Evolutionary conservation across 2,888 invertebrate genomes (phyloP).

Genomic region (Drosophila nigricruria): DNA sequence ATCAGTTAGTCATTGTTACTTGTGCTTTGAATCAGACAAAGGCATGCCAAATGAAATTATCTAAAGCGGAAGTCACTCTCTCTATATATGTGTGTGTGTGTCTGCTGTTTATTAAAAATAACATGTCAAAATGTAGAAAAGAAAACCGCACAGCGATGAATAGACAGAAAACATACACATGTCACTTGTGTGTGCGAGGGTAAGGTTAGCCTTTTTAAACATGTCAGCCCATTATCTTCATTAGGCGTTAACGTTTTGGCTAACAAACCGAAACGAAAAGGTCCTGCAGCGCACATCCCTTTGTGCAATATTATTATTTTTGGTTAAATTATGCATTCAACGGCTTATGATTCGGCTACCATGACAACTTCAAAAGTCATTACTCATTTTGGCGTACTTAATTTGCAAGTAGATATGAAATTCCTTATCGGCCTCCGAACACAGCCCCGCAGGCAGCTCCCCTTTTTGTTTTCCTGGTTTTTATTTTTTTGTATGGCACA

Average conservation of each 20-base stretch:
- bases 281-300: slow-evolving; percentile 22
- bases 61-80: slow-evolving; percentile 54
- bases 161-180: slow-evolving; percentile 49
- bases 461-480: slow-evolving; percentile 5
- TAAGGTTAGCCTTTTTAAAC: slow-evolving; percentile 51
- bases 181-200: slow-evolving; percentile 12
- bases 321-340: slow-evolving; percentile 48
- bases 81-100: neutral
- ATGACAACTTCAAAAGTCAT: slow-evolving; percentile 79
- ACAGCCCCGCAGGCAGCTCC: slow-evolving; percentile 8
- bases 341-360: slow-evolving; percentile 46
- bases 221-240: slow-evolving; percentile 79
- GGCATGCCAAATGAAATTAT: slow-evolving; percentile 55
- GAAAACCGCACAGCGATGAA: slow-evolving; percentile 52
- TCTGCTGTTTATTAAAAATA: slow-evolving; percentile 75
- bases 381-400: slow-evolving; percentile 80
- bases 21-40: slow-evolving; percentile 45
- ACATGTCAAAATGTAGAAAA: slow-evolving; percentile 68
- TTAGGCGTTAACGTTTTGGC: slow-evolving; percentile 67
- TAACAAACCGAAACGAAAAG: slow-evolving; percentile 34
- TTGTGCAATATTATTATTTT: slow-evolving; percentile 44
- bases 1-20: slow-evolving; percentile 50
- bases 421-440: slow-evolving; percentile 57
- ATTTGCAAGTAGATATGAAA: slow-evolving; percentile 72
- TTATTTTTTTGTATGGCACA: slow-evolving; percentile 29